A percentile compares a stretch with the other conserved stretches of the same genome.
Evolutionary conservation across 2,113 vertebrate species (phyloP).

Genomic region (Vidua macroura): DNA sequence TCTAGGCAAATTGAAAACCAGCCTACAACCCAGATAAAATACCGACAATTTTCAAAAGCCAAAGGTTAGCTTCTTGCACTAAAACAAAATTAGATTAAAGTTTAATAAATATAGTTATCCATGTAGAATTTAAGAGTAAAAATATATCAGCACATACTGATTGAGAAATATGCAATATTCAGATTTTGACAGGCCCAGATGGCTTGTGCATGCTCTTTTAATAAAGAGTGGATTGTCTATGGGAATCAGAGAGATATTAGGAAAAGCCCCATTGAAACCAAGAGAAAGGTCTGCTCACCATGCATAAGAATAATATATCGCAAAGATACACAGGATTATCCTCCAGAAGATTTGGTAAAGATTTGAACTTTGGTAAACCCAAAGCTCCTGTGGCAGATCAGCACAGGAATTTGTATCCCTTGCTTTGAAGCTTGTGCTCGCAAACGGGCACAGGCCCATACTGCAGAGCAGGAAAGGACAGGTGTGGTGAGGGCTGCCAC

Average conservation of each 20-base stretch:
- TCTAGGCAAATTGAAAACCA: neutral
- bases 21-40: neutral
- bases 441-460: rapidly evolving
- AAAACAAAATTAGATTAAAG: neutral
- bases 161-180: neutral
- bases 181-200: neutral
- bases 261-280: neutral
- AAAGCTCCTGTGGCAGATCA: neutral
- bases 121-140: neutral
- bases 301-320: rapidly evolving
- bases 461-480: neutral
- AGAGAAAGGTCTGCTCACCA: neutral
- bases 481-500: neutral
- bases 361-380: too few relatives aligned
- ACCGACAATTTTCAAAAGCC: neutral
- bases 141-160: neutral
- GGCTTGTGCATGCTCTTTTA: neutral
- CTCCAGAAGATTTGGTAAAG: neutral
- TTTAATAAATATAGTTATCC: neutral
- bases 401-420: neutral
- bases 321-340: neutral
- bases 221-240: neutral
- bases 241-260: neutral
- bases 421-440: neutral
- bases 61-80: neutral